phyloP scores from a whole-genome alignment of 2,797 vertebrate species.

The Lepus townsendii region DNA sequence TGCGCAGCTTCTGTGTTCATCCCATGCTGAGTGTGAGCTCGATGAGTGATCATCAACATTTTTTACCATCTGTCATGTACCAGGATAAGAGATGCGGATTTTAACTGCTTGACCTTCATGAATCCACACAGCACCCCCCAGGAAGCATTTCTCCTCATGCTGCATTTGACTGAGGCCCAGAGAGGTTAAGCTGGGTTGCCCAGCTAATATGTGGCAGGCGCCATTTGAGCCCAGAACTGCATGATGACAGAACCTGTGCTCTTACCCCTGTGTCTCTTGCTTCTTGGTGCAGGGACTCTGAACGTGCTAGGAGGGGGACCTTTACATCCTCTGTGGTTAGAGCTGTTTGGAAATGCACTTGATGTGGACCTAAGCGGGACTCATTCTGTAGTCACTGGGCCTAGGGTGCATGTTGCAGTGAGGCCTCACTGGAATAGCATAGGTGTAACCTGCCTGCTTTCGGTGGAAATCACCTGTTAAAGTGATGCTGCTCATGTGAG shows the following conservation, averaged over 20 bases:
- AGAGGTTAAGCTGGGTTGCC: slow-evolving; percentile 20
- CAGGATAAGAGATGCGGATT: background rate
- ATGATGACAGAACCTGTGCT: background rate
- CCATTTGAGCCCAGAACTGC: background rate
- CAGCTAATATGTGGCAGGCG: background rate
- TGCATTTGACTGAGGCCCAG: background rate
- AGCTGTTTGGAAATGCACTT: background rate
- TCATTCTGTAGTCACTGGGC: background rate
- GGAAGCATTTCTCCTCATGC: background rate
- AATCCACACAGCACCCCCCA: background rate
- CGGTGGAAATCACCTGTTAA: background rate
- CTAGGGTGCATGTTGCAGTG: background rate
- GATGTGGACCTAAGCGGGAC: background rate
- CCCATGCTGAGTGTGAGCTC: background rate
- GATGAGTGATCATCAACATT: background rate
- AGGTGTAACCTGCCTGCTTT: background rate
- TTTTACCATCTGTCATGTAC: background rate
- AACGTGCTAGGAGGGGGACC: background rate
- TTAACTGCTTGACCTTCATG: background rate
- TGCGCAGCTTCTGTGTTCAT: background rate
- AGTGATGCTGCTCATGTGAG: background rate
- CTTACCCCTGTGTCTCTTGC: background rate
- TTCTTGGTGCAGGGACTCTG: background rate
- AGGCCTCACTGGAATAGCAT: background rate
- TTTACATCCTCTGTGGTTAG: background rate